Evolutionary conservation across 2,797 vertebrate species (phyloP).

Genomic region (Rhabdophis nuchalis): DNA sequence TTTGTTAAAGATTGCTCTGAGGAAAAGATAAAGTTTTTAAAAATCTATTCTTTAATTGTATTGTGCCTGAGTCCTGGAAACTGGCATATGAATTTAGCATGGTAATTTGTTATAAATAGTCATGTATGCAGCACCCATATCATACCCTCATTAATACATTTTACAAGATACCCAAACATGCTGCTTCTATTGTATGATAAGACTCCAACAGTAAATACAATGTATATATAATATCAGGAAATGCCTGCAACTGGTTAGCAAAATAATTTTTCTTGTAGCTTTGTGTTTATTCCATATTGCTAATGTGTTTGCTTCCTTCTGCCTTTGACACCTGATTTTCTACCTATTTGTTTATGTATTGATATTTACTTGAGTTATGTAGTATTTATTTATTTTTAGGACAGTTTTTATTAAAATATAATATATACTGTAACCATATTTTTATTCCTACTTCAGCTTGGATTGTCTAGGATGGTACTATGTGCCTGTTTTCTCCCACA

Average conservation of each 20-base stretch:
- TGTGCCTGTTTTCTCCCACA: neutral
- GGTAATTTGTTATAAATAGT: neutral
- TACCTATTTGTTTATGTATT: neutral
- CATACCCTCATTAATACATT: neutral
- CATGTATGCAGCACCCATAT: neutral
- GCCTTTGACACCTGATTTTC: neutral
- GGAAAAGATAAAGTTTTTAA: neutral
- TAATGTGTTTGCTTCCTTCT: neutral
- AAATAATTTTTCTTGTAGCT: neutral
- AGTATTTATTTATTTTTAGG: neutral
- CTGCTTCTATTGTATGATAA: neutral
- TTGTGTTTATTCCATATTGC: neutral
- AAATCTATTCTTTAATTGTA: neutral
- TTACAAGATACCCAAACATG: neutral
- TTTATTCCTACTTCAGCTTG: neutral
- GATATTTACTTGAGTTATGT: neutral
- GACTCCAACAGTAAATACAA: neutral
- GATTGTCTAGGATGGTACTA: neutral
- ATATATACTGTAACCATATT: neutral
- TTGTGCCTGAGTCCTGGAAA: neutral
- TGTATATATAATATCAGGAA: neutral
- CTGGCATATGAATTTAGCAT: neutral
- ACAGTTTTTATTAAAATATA: neutral
- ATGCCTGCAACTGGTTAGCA: neutral
- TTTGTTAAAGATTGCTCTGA: slow-evolving; percentile 55